Base-by-base conservation (phyloP, 1,140 invertebrate species). In the Sarcophaga peregrina region DNA sequence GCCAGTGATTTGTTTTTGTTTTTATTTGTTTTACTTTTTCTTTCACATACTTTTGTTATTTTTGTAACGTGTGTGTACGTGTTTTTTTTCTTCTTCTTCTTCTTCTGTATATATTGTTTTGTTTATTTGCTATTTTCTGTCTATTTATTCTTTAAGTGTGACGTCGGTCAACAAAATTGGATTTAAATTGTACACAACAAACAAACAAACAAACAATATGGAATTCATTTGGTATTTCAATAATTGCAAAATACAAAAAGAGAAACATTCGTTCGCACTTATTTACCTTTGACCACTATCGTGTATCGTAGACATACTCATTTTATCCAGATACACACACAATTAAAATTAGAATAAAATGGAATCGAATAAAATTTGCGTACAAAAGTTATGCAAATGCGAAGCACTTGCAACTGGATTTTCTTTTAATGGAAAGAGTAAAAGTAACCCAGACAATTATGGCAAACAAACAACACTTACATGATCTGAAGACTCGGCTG, bases 401-500 rank as follows among this genome's bases (percentile, higher is more conserved):
- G 11, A 46, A 78, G 75, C 50, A 52, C 45, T 81, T 81, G 17
- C 15, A 25, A 20, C 54, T 5, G 15, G 8, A 45, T 45, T 46
- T 46, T 45, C 17, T 81, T n/a, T 25, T 20, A 15, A 54, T 20
- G 52, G 45, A 52, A 81, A 58, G n/a, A 11, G 45, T 58, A 17
- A 37, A 80, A 0, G 0, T 17, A 37, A 10, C 37, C n/a, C 25
- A 81, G 52, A 20, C 45, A 13, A 62, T 50, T 37, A 17, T 25
- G 8, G 17, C n/a, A 25, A n/a, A n/a, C n/a, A n/a, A n/a, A 8
- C 13, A 11, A 48, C 37, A 84, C 89, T 88, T 89, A 90, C 89
- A 90, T 90, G 89, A 85, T 90, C 89, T n/a, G 89, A 90, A 80
- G 89, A 90, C 83, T 90, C 89, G 45, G 89, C 89, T 54, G 87